Conservation (phyloP, 2,797 vertebrate species). For the Scyliorhinus canicula region DNA sequence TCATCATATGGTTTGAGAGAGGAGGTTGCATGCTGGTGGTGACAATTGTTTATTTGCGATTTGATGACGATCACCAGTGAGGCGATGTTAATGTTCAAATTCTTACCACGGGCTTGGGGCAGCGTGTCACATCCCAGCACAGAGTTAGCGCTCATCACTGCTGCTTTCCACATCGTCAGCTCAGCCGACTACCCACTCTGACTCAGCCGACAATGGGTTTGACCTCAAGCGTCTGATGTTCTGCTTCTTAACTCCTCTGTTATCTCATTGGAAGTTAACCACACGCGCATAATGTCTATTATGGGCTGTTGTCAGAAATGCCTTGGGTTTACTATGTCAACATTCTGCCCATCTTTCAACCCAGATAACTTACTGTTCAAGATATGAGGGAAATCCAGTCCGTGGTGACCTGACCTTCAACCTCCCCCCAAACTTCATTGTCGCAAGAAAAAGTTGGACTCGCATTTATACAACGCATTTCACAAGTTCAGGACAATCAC, state of each 20-base stretch:
- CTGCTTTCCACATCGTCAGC: too few relatives aligned
- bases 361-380: neutral
- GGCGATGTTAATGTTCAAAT: neutral
- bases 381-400: slow-evolving; percentile 3
- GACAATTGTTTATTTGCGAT: neutral
- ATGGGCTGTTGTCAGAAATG: neutral
- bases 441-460: neutral
- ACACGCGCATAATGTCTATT: neutral
- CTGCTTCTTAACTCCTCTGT: too few relatives aligned
- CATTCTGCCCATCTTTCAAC: neutral
- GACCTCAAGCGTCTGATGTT: neutral
- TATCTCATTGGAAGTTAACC: neutral
- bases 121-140: neutral
- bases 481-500: too few relatives aligned
- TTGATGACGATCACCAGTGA: neutral
- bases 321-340: neutral
- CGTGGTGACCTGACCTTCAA: slow-evolving; percentile 37
- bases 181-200: too few relatives aligned
- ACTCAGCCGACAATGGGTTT: neutral
- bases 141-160: neutral
- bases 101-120: neutral
- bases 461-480: neutral
- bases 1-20: neutral
- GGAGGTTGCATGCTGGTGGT: neutral
- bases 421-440: neutral